These are phyloP conservation scores for Lordiphosa stackelbergi DNA, from an alignment of 1,140 invertebrate species.

Conservation along the genomic window DNA sequence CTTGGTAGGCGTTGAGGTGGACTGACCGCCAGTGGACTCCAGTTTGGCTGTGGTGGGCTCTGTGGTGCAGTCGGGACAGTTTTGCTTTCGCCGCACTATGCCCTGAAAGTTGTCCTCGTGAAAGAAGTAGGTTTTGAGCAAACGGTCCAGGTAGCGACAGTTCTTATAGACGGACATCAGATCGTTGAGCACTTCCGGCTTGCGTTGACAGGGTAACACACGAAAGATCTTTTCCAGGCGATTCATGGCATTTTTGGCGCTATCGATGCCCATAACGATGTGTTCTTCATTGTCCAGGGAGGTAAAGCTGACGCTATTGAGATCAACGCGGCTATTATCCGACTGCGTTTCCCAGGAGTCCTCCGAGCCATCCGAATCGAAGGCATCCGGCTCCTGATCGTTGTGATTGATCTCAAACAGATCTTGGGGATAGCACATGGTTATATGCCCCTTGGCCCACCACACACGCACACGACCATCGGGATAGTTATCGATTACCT, in stretches of 20 bases:
- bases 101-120: conserved; percentile 80
- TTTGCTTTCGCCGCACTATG: conserved; percentile 18
- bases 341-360: conserved; percentile 92
- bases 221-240: conserved; percentile 87
- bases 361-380: conserved; percentile 79
- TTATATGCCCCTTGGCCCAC: conserved; percentile 91
- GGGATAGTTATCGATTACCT: conserved; percentile 91
- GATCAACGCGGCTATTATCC: conserved; percentile 77
- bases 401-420: conserved; percentile 79
- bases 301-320: conserved; percentile 35
- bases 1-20: conserved; percentile 50
- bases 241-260: conserved; percentile 85
- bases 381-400: conserved; percentile 82
- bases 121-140: conserved; percentile 91
- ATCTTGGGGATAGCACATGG: conserved; percentile 94
- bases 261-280: conserved; percentile 85
- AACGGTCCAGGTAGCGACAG: conserved; percentile 88
- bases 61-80: not conserved
- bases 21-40: not conserved
- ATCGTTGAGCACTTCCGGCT: conserved; percentile 76
- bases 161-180: conserved; percentile 90
- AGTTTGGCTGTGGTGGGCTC: too few relatives aligned
- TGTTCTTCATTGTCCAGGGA: conserved; percentile 80
- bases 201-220: conserved; percentile 84
- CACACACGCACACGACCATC: conserved; percentile 89